A percentile compares a stretch with the other conserved stretches of the same genome.
phyloP scores from a whole-genome alignment of 2,113 vertebrate species.

The Choloepus hoffmanni region DNA sequence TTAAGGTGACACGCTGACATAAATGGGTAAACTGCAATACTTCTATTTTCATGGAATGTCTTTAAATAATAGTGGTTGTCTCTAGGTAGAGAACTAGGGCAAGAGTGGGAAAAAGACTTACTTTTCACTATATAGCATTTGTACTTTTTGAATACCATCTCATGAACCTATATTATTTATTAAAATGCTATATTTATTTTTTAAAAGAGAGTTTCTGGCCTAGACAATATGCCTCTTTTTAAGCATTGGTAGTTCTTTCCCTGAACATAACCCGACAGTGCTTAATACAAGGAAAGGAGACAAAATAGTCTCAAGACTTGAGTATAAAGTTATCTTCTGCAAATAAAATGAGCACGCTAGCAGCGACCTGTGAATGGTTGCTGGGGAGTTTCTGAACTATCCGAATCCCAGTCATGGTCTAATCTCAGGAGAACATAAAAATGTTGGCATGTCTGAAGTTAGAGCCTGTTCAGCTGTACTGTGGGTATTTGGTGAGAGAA shows the following conservation, averaged over 20 bases:
- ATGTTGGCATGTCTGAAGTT: background rate
- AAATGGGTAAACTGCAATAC: background rate
- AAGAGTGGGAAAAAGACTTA: too few species aligned
- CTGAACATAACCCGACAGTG: background rate
- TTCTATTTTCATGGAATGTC: background rate
- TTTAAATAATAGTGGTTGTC: background rate
- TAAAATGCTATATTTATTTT: conserved; percentile 30
- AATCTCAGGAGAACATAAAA: background rate
- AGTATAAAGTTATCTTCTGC: background rate
- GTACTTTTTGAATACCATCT: background rate
- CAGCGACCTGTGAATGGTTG: background rate
- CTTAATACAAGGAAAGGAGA: background rate
- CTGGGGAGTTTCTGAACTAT: background rate
- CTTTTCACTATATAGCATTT: background rate
- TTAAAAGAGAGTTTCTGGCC: background rate
- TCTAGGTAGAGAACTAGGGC: background rate
- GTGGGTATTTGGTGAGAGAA: background rate
- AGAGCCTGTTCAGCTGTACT: background rate
- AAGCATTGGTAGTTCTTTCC: background rate
- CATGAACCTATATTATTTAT: background rate
- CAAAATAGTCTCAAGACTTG: background rate
- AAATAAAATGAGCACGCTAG: background rate
- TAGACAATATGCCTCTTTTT: background rate
- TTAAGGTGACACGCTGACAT: background rate
- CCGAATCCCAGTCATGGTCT: background rate